Percentiles rank a stretch among this genome's conserved stretches.
Conservation (phyloP, 2,888 invertebrate genomes). For the Drosophila peninsularis region DNA sequence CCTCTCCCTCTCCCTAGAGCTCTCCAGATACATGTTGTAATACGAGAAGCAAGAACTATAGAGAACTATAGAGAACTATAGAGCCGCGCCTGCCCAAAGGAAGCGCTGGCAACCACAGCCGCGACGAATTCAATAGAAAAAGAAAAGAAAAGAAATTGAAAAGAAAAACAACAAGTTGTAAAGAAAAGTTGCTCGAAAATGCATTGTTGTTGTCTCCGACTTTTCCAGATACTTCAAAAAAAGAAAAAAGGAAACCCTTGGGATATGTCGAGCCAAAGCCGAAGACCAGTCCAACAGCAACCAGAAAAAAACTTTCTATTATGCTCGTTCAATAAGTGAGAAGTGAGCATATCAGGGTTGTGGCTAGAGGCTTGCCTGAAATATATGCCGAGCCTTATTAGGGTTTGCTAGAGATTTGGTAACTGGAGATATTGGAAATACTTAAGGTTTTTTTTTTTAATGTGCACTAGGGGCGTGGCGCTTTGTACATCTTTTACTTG, state of each 20-base stretch:
- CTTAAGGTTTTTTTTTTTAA: too few species aligned
- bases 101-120: constrained; percentile 54
- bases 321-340: not conserved
- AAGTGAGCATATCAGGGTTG: not conserved
- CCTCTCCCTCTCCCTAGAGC: not conserved
- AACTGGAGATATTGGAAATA: too few species aligned
- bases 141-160: constrained; percentile 20
- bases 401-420: too few species aligned
- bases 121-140: constrained; percentile 55
- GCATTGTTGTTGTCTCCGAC: constrained; percentile 43
- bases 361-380: too few species aligned
- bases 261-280: constrained; percentile 64
- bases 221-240: constrained; percentile 29
- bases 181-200: constrained; percentile 66
- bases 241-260: constrained; percentile 41
- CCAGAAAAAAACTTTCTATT: constrained; percentile 38
- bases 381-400: too few species aligned
- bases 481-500: too few species aligned
- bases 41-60: constrained; percentile 54
- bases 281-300: constrained; percentile 18
- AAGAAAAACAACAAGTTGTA: constrained; percentile 56
- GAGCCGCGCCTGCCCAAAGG: constrained; percentile 25
- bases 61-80: constrained; percentile 4
- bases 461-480: too few species aligned
- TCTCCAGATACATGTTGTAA: constrained; percentile 43